phyloP scores from a whole-genome alignment of 2,797 vertebrate genomes.

The Crenichthys baileyi region DNA sequence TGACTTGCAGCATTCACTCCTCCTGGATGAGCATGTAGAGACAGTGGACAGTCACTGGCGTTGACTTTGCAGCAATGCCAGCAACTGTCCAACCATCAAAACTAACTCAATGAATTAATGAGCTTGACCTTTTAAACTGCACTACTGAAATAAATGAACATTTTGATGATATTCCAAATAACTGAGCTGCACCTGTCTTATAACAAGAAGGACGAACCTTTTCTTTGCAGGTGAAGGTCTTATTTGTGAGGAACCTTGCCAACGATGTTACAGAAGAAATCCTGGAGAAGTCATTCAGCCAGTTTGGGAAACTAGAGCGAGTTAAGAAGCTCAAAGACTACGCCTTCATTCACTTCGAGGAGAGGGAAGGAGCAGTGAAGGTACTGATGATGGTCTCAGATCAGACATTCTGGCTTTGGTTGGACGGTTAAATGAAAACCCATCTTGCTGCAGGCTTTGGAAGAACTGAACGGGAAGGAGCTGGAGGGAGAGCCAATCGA shows the following conservation, averaged over 20 bases:
- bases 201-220: no score
- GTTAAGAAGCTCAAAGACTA: conserved; percentile 99
- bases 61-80: no score
- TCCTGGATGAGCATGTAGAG: no score
- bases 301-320: conserved; percentile 96
- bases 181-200: conserved; percentile 46
- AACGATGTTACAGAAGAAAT: conserved; percentile 98
- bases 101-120: no score
- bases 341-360: conserved; percentile 98
- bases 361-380: conserved; percentile 96
- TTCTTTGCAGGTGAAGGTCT: conserved; percentile 87
- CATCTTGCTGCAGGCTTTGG: conserved; percentile 87
- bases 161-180: no score
- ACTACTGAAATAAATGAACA: background rate
- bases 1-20: no score
- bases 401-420: background rate
- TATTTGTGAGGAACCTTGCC: conserved; percentile 97
- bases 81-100: no score
- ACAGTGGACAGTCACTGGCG: no score
- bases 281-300: conserved; percentile 96
- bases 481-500: conserved; percentile 98
- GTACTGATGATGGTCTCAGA: conserved; percentile 65
- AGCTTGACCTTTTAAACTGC: background rate
- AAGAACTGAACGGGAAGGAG: conserved; percentile 98
- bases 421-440: background rate